These are phyloP conservation scores for Brachirus orientalis DNA, from an alignment of 2,113 vertebrate species.

Conservation along the genomic window DNA sequence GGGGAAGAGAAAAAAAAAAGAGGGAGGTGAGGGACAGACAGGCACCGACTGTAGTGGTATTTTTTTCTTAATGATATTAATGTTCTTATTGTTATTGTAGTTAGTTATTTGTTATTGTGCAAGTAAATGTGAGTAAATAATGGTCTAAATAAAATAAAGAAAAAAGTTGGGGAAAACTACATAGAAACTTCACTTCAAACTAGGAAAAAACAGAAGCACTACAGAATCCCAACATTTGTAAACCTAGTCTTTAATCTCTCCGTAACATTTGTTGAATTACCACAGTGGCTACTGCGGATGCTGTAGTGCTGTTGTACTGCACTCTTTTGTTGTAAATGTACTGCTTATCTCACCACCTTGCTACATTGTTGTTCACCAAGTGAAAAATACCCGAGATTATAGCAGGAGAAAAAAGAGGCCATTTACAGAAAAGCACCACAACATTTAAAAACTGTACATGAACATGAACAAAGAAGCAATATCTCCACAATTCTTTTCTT, in stretches of 20 bases:
- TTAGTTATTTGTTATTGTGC: too few species aligned
- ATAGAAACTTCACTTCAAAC: not conserved
- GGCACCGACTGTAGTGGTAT: too few species aligned
- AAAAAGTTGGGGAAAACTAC: too few species aligned
- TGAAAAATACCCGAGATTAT: too few species aligned
- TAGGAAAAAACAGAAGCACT: not conserved
- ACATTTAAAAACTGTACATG: slow-evolving; percentile 26
- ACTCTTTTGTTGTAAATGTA: not conserved
- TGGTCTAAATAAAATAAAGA: too few species aligned
- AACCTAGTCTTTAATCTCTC: not conserved
- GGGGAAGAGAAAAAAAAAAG: too few species aligned
- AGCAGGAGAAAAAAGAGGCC: not conserved
- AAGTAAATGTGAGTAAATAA: too few species aligned
- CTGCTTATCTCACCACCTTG: not conserved
- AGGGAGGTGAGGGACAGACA: too few species aligned
- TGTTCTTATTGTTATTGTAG: too few species aligned
- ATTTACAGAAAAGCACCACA: not conserved
- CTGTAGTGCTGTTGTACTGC: not conserved
- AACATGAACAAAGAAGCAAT: slow-evolving; percentile 30
- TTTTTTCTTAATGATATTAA: too few species aligned
- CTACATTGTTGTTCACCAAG: not conserved
- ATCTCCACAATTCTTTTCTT: too few species aligned
- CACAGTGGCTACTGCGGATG: not conserved
- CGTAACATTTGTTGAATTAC: not conserved
- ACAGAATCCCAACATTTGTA: not conserved